Conservation (phyloP, 2,797 vertebrate genomes). For the Megaceryle alcyon region DNA sequence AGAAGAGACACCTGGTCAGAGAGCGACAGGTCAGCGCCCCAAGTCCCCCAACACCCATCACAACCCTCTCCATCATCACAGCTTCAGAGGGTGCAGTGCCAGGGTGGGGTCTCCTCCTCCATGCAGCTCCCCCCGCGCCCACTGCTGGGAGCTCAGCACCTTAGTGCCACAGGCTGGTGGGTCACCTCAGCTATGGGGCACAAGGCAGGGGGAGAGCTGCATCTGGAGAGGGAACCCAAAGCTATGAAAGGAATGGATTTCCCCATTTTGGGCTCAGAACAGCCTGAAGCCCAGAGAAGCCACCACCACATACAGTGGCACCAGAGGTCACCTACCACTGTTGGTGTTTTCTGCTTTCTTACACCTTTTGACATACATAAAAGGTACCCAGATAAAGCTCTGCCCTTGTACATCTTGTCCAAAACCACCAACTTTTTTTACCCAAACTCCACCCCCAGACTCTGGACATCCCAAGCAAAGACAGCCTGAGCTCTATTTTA, state of each 20-base stretch:
- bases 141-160: neutral
- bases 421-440: neutral
- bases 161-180: neutral
- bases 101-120: neutral
- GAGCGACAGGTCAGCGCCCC: constrained; percentile 87
- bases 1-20: constrained; percentile 98
- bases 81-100: neutral
- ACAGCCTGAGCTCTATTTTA: neutral
- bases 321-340: accelerated
- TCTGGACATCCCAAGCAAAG: accelerated
- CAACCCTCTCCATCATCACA: neutral
- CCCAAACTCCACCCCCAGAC: neutral
- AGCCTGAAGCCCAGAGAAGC: neutral
- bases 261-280: neutral
- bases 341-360: neutral
- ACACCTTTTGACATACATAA: accelerated
- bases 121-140: neutral
- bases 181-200: too few species aligned
- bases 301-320: accelerated
- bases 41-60: neutral
- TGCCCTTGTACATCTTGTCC: neutral
- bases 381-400: accelerated
- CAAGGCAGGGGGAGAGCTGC: neutral
- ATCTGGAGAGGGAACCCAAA: neutral
- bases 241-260: accelerated